Base-by-base conservation (phyloP, 2,888 invertebrate species). In the Parasteatoda lunata region DNA sequence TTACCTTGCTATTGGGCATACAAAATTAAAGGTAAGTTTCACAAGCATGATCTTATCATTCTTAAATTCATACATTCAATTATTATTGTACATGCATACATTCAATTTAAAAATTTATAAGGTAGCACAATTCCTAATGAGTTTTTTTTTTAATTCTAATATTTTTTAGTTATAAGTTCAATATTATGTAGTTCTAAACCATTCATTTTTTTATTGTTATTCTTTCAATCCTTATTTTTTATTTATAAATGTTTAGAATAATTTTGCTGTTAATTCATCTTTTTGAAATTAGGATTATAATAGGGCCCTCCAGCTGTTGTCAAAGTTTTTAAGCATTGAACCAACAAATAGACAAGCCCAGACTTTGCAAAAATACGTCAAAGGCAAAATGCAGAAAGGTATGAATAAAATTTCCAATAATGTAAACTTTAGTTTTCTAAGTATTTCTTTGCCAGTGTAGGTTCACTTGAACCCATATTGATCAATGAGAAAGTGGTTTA, bases 1-100 rank as follows among this genome's bases (percentile, higher is more conserved):
- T 93, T 99, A 98, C 92, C 94, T 99, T 92, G 96, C 98, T 5
- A 95, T 99, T 90, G 99, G 97, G 88, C 95, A 96, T 93, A 97
- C 98, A 3, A 94, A 98, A 91, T 94, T 98, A 90, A 98, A 97
- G 92, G 95, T 94, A 90, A 90, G 76, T 79, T 30, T 30, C 30
- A 30, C 30, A 30, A 30, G 30, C 30, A 30, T 30, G 30, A 30
- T 30, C 30, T 30, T 30, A 30, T 30, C 2, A 30, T 30, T 30
- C 30, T 30, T 30, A 30, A 30, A 30, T 30, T 0, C 2, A 30
- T 30, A 30, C 30, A 30, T 30, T 30, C 30, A 59, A 8, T 59
- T 59, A 59, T 13, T 59, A 11, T 59, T 59, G 7, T 54, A 54
- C 54, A 54, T 54, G 0, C 54, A 54, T 54, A 11, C 7, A 54